These are phyloP conservation scores for Microtus californicus DNA, from an alignment of 2,797 vertebrate species.

Conservation along the genomic window DNA sequence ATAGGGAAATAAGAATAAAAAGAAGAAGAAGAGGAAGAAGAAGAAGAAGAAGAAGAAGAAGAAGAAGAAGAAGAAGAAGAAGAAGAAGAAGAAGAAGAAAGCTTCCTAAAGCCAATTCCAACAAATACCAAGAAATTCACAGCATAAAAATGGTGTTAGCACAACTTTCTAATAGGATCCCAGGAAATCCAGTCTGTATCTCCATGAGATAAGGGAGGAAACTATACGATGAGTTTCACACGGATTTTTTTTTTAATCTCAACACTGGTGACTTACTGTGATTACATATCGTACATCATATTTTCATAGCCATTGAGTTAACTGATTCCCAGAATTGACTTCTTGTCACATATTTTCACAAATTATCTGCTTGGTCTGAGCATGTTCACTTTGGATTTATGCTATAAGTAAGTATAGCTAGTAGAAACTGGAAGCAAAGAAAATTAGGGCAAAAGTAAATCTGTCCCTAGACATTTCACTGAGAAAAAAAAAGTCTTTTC, in stretches of 20 bases:
- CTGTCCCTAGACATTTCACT: background rate
- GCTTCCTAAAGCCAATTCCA: background rate
- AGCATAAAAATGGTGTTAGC: background rate
- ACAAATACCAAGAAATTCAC: constrained; percentile 12
- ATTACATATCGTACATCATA: background rate
- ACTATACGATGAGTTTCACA: background rate
- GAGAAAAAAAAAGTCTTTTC: background rate
- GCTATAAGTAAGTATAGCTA: constrained; percentile 13
- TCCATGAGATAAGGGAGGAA: background rate
- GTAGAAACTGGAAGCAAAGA: constrained; percentile 6
- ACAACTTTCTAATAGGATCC: background rate
- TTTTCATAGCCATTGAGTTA: constrained; percentile 1
- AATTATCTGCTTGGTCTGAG: constrained; percentile 46
- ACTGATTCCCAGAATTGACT: background rate
- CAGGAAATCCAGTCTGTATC: background rate
- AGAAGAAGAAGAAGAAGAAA: background rate
- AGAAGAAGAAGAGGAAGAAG: no score
- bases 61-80: no score
- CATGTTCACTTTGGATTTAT: constrained; percentile 45
- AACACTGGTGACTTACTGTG: background rate
- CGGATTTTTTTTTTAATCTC: background rate
- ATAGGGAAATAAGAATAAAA: background rate
- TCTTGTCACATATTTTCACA: constrained; percentile 4
- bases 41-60: no score
- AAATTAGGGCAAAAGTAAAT: constrained; percentile 16